phyloP scores from a whole-genome alignment of 2,888 invertebrate genomes.

The Chalcosyrphus nemorum region DNA sequence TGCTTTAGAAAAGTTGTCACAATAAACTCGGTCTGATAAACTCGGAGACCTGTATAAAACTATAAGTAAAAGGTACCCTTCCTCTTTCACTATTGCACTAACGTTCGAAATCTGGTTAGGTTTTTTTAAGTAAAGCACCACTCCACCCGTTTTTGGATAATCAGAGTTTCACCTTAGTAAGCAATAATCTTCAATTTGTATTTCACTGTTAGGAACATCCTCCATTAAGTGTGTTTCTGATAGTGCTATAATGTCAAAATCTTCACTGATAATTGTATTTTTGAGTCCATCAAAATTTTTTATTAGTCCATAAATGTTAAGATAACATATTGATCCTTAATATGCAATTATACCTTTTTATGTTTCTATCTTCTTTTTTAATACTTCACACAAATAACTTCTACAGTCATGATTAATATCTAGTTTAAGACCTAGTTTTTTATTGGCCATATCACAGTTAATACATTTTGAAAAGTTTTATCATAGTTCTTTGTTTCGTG shows the following conservation, averaged over 20 bases:
- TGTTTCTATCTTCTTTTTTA: neutral
- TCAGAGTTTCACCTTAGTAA: neutral
- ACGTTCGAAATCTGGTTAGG: no score
- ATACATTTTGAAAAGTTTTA: neutral
- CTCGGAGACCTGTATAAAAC: no score
- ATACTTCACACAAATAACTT: neutral
- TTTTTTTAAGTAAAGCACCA: neutral
- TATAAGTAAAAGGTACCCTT: no score
- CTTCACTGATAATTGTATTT: neutral
- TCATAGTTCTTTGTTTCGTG: neutral
- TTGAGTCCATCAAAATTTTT: neutral
- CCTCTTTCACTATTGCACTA: no score
- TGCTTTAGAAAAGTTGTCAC: no score
- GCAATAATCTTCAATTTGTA: neutral
- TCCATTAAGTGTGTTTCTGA: neutral
- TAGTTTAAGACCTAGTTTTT: neutral
- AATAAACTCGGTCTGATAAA: no score
- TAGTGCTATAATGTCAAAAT: neutral
- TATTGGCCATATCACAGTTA: neutral
- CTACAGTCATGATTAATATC: neutral
- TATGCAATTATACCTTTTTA: neutral
- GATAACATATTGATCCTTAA: neutral
- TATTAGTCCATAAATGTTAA: neutral
- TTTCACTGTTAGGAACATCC: neutral
- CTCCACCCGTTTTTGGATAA: neutral